Base-by-base conservation (phyloP, 1,140 invertebrate genomes). In the Caenorhabditis tropicalis region DNA sequence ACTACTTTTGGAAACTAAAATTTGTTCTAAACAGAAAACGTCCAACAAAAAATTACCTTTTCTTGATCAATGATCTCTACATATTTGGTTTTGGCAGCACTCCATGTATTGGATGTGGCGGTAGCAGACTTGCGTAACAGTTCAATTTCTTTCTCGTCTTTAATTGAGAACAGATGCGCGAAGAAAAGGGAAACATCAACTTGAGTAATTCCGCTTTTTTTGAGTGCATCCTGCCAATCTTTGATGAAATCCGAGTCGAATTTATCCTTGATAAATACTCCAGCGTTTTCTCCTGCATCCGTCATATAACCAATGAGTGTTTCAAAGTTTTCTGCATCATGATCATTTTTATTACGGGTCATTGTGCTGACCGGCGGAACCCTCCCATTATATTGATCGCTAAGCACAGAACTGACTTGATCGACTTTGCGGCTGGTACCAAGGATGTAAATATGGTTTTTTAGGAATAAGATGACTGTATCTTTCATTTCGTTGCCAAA, bases 11-110 rank as follows among this genome's bases (percentile, higher is more conserved):
- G n/a, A n/a, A n/a, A n/a, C n/a, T n/a, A n/a, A n/a, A n/a, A n/a
- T n/a, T n/a, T n/a, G n/a, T n/a, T n/a, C n/a, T n/a, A n/a, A n/a
- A n/a, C n/a, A n/a, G n/a, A n/a, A n/a, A n/a, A n/a, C n/a, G n/a
- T n/a, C n/a, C n/a, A n/a, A n/a, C n/a, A n/a, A n/a, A n/a, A n/a
- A n/a, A n/a, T n/a, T n/a, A 96, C 95, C 91, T 93, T 94, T 90
- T 99, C 97, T 9, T 95, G 95, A 93, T 99, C 98, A 90, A 99
- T 97, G 88, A 99, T 96, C 91, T 98, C 96, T 94, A 99, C 98
- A 82, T 99, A 96, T 92, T 99, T 96, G 92, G 98, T 96, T 92
- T 96, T 96, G 9, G 99, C 93, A 92, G 97, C 98, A 33, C 94
- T 95, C 91, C 97, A 99, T 5, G 99, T 94, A 93, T 99, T 97